These are phyloP conservation scores for Cotesia glomerata DNA, from an alignment of 1,140 invertebrate species.

Conservation along the genomic window DNA sequence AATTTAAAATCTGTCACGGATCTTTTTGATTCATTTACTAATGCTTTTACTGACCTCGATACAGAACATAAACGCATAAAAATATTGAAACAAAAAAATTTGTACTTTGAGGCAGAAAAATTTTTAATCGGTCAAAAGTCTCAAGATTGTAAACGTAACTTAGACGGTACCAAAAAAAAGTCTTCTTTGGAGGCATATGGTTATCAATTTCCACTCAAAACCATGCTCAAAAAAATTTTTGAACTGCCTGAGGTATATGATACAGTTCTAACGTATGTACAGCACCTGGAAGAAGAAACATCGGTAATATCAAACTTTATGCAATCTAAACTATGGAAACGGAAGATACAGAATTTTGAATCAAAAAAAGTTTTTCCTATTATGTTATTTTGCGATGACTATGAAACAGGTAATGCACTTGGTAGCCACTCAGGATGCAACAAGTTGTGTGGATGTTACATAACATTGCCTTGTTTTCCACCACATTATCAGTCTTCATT, in stretches of 20 bases:
- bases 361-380: slow-evolving; percentile 5
- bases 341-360: slow-evolving; percentile 12
- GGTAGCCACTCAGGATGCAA: neutral
- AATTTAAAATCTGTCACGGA: too few relatives aligned
- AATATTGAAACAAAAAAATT: too few relatives aligned
- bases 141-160: too few relatives aligned
- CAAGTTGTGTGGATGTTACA: slow-evolving; percentile 13
- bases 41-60: too few relatives aligned
- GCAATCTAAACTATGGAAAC: slow-evolving; percentile 18
- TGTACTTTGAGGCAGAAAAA: too few relatives aligned
- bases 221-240: neutral
- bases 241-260: neutral
- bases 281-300: neutral
- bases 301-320: neutral
- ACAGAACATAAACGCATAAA: too few relatives aligned
- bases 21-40: too few relatives aligned
- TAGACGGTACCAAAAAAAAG: too few relatives aligned
- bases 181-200: too few relatives aligned
- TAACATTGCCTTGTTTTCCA: slow-evolving; percentile 6
- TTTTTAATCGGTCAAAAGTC: too few relatives aligned
- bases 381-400: slow-evolving; percentile 16
- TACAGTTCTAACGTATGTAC: neutral
- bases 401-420: slow-evolving; percentile 12
- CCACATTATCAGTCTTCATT: slow-evolving; percentile 1
- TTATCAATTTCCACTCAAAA: neutral